Evolutionary conservation across 2,888 invertebrate genomes (phyloP).

Genomic region (Rhagium mordax): DNA sequence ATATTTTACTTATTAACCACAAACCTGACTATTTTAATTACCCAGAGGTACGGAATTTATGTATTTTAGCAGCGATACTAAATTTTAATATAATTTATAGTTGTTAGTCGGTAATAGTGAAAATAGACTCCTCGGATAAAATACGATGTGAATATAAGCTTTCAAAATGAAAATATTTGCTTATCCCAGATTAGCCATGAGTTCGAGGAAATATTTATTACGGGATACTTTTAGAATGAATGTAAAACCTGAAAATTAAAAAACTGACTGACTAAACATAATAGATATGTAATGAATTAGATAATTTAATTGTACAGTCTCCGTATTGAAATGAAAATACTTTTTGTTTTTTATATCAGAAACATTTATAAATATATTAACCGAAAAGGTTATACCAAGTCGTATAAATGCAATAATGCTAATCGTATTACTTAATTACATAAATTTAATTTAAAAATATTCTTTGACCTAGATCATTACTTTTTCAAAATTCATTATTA

Average conservation of each 20-base stretch:
- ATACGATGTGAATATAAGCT: background rate
- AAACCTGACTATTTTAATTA: slow-evolving; percentile 6
- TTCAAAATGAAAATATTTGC: slow-evolving; percentile 24
- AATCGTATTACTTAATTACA: background rate
- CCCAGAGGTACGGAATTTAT: background rate
- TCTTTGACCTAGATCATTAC: slow-evolving; percentile 27
- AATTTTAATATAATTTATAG: slow-evolving; percentile 16
- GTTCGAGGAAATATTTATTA: slow-evolving; percentile 6
- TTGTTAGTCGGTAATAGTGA: background rate
- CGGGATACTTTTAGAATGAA: slow-evolving; percentile 1
- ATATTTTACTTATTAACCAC: slow-evolving; percentile 6
- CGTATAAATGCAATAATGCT: background rate
- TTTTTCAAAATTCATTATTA: slow-evolving; percentile 41
- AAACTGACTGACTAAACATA: background rate
- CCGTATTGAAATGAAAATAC: too few species aligned
- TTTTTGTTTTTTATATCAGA: too few species aligned
- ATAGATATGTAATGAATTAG: background rate
- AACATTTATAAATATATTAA: too few species aligned
- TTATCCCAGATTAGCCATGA: slow-evolving; percentile 6
- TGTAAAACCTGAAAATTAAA: background rate
- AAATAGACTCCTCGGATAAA: background rate
- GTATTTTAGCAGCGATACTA: background rate
- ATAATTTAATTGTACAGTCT: too few species aligned
- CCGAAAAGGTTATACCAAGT: background rate
- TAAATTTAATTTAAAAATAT: slow-evolving; percentile 11